These are phyloP conservation scores for Brachionichthys hirsutus DNA, from an alignment of 2,113 vertebrate genomes.

Conservation along the genomic window DNA sequence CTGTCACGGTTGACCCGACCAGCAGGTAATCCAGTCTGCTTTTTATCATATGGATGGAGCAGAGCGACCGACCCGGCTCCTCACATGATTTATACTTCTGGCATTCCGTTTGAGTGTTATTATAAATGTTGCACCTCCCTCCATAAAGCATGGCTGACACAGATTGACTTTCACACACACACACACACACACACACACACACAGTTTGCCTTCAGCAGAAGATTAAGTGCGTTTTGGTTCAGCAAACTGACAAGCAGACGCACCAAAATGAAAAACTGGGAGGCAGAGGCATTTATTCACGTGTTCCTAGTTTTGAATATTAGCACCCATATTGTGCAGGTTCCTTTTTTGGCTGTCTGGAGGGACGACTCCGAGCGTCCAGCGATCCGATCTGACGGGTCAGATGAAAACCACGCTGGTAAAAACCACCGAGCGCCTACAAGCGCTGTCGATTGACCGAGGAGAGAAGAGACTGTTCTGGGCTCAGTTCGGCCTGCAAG, in stretches of 20 bases:
- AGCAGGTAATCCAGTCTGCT: slow-evolving; percentile 79
- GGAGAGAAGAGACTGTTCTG: slow-evolving; percentile 83
- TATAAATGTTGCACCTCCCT: too few species aligned
- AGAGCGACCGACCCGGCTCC: background rate
- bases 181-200: too few species aligned
- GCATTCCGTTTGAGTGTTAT: slow-evolving; percentile 11
- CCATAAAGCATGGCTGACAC: too few species aligned
- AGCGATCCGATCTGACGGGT: slow-evolving; percentile 72
- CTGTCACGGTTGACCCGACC: slow-evolving; percentile 81
- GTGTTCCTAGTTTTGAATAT: too few species aligned
- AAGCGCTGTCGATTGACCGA: slow-evolving; percentile 78
- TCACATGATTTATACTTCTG: slow-evolving; percentile 1
- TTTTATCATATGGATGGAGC: too few species aligned
- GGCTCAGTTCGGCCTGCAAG: slow-evolving; percentile 75
- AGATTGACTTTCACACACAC: too few species aligned
- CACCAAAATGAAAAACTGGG: background rate
- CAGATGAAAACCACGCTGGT: slow-evolving; percentile 68
- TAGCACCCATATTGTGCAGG: slow-evolving; percentile 66
- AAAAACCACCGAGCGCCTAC: slow-evolving; percentile 70
- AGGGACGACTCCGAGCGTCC: slow-evolving; percentile 74
- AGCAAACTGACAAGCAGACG: background rate
- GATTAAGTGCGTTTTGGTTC: too few species aligned
- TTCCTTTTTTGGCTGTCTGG: slow-evolving; percentile 89
- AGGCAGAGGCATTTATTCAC: too few species aligned
- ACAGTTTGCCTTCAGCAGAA: too few species aligned